Percentiles rank a stretch among this genome's conserved stretches.
These are phyloP conservation scores for Euphysa ruthae DNA, from an alignment of 30 jellyfish, hydroid and myxozoan species.

Conservation along the genomic window DNA sequence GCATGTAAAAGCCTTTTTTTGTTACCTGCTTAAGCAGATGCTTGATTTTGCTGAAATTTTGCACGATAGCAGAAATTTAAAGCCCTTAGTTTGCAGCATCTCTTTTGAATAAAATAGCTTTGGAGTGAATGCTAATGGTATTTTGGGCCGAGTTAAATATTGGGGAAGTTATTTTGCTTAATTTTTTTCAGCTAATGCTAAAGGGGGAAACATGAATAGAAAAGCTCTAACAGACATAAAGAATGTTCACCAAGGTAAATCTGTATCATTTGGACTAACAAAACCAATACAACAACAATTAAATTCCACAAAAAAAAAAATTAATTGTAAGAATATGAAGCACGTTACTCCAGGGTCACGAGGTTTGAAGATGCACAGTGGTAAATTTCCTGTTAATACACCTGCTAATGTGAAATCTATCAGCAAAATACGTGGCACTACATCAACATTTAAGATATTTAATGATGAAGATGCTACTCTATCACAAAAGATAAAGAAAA, in stretches of 20 bases:
- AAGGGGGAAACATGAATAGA: constrained; percentile 1
- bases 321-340: neutral
- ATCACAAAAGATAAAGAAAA: neutral
- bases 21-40: too few relatives aligned
- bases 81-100: too few relatives aligned
- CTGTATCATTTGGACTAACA: constrained; percentile 17
- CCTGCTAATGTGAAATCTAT: constrained; percentile 16
- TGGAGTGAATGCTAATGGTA: too few relatives aligned
- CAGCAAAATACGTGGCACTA: neutral
- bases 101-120: too few relatives aligned
- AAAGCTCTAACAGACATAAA: constrained; percentile 17
- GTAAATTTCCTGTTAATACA: neutral
- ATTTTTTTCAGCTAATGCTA: neutral
- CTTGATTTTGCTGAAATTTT: too few relatives aligned
- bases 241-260: constrained; percentile 20
- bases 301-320: neutral
- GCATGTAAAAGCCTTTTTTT: too few relatives aligned
- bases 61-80: too few relatives aligned
- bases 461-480: neutral
- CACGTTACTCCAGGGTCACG: neutral
- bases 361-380: constrained; percentile 1
- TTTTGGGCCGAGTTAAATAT: too few relatives aligned
- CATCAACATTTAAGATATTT: constrained; percentile 4
- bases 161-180: too few relatives aligned
- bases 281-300: neutral